Conservation (phyloP, 2,888 invertebrate species). For the Cataglyphis cursor region DNA sequence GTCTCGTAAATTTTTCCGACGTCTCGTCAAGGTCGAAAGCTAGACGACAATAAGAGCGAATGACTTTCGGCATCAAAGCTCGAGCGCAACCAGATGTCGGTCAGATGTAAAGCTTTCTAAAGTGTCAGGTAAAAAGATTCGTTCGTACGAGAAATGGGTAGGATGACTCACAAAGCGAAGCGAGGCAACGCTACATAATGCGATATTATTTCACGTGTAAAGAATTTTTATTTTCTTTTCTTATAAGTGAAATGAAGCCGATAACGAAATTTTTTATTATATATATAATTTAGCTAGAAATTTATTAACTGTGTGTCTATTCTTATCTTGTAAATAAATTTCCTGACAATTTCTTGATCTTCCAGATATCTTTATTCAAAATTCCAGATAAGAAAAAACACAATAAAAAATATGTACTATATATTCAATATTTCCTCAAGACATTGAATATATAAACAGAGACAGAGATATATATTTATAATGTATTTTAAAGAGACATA, state of each 20-base stretch:
- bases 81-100: neutral
- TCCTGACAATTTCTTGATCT: too few relatives aligned
- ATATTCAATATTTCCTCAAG: too few relatives aligned
- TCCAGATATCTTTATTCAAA: too few relatives aligned
- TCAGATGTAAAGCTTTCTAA: conserved; percentile 5
- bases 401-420: too few relatives aligned
- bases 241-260: neutral
- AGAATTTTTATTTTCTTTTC: neutral
- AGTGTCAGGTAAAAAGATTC: neutral
- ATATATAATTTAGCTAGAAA: neutral
- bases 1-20: neutral
- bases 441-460: too few relatives aligned
- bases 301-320: neutral
- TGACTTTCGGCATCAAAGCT: neutral
- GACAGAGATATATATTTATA: too few relatives aligned
- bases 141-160: neutral
- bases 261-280: neutral
- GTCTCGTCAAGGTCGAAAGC: conserved; percentile 3
- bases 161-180: conserved; percentile 4
- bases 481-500: too few relatives aligned
- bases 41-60: conserved; percentile 4
- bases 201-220: neutral
- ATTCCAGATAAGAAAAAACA: too few relatives aligned
- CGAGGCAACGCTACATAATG: neutral
- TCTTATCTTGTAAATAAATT: too few relatives aligned